phyloP scores from a whole-genome alignment of 92 coral and sea anemone species.

The Muricea muricata region DNA sequence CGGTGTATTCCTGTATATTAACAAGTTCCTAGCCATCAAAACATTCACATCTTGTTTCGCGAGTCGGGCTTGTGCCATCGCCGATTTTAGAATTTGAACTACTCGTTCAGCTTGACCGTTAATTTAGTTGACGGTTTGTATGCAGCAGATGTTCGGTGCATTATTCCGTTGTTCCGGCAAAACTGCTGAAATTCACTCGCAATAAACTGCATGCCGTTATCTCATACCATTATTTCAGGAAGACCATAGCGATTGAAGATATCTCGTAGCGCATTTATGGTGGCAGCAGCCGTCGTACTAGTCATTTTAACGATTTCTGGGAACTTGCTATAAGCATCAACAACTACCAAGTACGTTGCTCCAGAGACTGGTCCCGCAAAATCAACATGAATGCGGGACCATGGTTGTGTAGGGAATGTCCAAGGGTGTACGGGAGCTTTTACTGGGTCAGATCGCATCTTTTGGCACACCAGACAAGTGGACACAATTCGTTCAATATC shows the following conservation, averaged over 20 bases:
- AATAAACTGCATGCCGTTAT: constrained; percentile 61
- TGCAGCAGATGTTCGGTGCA: too few species aligned
- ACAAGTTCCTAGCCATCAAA: constrained; percentile 39
- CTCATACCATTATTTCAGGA: too few species aligned
- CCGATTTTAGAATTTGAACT: too few species aligned
- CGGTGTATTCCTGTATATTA: constrained; percentile 42
- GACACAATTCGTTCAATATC: constrained; percentile 24
- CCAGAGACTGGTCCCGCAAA: constrained; percentile 67
- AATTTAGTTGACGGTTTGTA: constrained; percentile 65
- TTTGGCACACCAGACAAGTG: constrained; percentile 59
- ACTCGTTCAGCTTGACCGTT: constrained; percentile 65
- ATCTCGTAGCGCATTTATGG: too few species aligned
- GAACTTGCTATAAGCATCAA: too few species aligned
- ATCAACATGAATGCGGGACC: constrained; percentile 69
- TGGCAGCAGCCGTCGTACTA: constrained; percentile 58
- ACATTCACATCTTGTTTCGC: constrained; percentile 37
- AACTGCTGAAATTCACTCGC: constrained; percentile 61
- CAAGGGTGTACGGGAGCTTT: too few species aligned
- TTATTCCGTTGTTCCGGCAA: constrained; percentile 56
- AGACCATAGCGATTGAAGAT: too few species aligned
- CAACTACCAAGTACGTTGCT: constrained; percentile 51
- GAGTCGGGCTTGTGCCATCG: constrained; percentile 48
- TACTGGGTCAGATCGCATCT: too few species aligned
- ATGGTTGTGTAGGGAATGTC: constrained; percentile 60
- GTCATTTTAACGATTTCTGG: constrained; percentile 69